Base-by-base conservation (phyloP, 2,797 vertebrate genomes). In the Anguilla obscura region DNA sequence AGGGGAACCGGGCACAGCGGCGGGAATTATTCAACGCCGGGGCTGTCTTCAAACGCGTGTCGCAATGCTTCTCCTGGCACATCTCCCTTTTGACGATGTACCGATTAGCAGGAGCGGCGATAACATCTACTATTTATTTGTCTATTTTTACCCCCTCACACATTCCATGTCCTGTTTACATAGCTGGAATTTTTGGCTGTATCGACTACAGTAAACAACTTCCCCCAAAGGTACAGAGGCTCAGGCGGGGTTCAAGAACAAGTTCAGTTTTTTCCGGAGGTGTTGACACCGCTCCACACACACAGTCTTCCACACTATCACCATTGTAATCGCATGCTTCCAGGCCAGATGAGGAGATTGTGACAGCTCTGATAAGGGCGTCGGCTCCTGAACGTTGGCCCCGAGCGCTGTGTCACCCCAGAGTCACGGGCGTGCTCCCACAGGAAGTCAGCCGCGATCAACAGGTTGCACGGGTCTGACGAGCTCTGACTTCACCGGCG, bases 381-480 rank as follows among this genome's bases (percentile, higher is more conserved):
- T 60, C 33, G 48, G 74, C 0, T n/a, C 40, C 18, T 45, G 18
- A 14, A 36, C 33, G 56, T 66, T n/a, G 82, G 63, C 33, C 24
- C 54, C 5, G 50, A 40, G 82, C n/a, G 83, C 50, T 27, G 69
- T 82, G 80, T 74, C 48, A 82, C 30, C 63, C 18, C 40, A 74
- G 83, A 84, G 48, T 50, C 84, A 82, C 24, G 80, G 80, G 40
- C 71, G 58, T 69, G 85, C 36, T 24, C 76, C 27, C 27, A 60
- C 45, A 27, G 40, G n/a, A 45, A 79, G 54, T 86, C 40, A 33
- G 84, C 88, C 87, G 10, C 27, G 48, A 48, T n/a, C 63, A 69
- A 60, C 86, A 14, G 45, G 58, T 89, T 86, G 6, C 50, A 9
- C 66, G 12, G 63, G 85, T 87, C 71, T 89, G 87, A 88, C 54